phyloP scores from a whole-genome alignment of 2,888 invertebrate genomes.

The Gymnocheta viridis region DNA sequence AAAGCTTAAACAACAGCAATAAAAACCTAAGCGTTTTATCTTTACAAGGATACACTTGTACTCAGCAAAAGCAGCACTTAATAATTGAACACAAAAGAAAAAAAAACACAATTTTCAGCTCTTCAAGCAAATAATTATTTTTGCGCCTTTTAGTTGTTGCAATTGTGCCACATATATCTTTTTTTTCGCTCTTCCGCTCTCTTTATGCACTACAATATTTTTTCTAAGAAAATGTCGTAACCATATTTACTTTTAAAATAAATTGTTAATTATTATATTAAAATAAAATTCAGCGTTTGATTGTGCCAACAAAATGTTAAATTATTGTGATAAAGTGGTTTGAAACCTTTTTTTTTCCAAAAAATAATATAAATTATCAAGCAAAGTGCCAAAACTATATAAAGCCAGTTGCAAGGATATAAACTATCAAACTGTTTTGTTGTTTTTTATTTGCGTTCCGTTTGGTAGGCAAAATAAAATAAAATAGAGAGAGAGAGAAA shows the following conservation, averaged over 20 bases:
- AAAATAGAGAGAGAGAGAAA: background rate
- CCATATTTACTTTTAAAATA: slow-evolving; percentile 4
- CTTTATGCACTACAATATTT: background rate
- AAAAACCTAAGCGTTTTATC: slow-evolving; percentile 3
- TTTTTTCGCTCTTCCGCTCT: background rate
- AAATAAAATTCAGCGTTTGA: background rate
- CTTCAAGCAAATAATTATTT: slow-evolving; percentile 25
- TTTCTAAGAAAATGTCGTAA: background rate
- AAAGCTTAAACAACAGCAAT: background rate
- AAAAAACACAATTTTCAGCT: slow-evolving; percentile 18
- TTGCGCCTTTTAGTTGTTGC: slow-evolving; percentile 41
- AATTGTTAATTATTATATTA: background rate
- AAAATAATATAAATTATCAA: slow-evolving; percentile 53
- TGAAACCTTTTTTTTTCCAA: background rate
- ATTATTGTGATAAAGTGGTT: background rate
- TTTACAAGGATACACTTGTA: slow-evolving; percentile 11
- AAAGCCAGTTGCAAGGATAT: slow-evolving; percentile 72
- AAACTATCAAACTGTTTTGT: slow-evolving; percentile 71
- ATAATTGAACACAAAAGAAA: slow-evolving; percentile 14
- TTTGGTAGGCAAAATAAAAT: background rate
- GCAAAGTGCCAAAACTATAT: slow-evolving; percentile 67
- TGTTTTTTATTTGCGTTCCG: slow-evolving; percentile 16
- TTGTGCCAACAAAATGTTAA: background rate
- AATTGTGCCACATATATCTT: background rate
- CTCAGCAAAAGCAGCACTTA: slow-evolving; percentile 17